phyloP scores from a whole-genome alignment of 2,888 invertebrate genomes.

The Lycocerus yunnanus region DNA sequence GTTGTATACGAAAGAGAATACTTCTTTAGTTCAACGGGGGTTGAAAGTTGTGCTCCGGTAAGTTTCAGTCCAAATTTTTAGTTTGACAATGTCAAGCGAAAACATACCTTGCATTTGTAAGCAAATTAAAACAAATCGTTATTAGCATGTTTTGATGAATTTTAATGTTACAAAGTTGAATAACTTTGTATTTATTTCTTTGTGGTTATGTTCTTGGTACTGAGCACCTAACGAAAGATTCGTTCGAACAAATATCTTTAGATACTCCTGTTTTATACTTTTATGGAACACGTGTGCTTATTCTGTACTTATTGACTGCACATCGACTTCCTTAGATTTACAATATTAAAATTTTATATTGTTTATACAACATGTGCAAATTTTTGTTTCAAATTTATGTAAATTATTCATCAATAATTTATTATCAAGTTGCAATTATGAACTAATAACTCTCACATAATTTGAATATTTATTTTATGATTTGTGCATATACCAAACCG shows the following conservation, averaged over 20 bases:
- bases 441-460: not conserved
- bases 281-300: not conserved
- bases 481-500: not conserved
- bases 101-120: not conserved
- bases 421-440: not conserved
- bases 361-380: not conserved
- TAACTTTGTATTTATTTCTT: not conserved
- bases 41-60: slow-evolving; percentile 80
- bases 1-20: slow-evolving; percentile 86
- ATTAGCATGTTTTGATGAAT: not conserved
- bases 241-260: not conserved
- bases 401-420: not conserved
- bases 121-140: not conserved
- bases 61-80: slow-evolving; percentile 59
- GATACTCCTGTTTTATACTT: not conserved
- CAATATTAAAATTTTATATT: not conserved
- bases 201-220: not conserved
- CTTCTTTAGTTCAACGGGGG: slow-evolving; percentile 83
- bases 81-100: not conserved
- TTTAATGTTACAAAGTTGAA: not conserved
- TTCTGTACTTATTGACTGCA: not conserved
- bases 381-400: not conserved
- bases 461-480: not conserved
- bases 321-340: not conserved
- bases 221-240: not conserved